Percentiles rank a stretch among this genome's conserved stretches.
Conservation (phyloP, 2,113 vertebrate species). For the Epinephelus moara region DNA sequence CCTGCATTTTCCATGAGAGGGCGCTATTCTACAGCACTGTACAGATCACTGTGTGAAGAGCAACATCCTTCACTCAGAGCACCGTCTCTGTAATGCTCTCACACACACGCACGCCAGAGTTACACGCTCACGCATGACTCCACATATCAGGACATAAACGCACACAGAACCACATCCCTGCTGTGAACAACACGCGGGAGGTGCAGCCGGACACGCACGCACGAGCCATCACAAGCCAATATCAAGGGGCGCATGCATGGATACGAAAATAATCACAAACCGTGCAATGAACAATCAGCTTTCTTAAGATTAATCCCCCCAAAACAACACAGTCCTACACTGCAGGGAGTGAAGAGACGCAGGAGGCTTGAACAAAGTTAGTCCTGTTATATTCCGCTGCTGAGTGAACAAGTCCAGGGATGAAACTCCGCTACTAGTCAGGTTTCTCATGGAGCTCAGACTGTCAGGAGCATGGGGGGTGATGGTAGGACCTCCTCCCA, state of each 20-base stretch:
- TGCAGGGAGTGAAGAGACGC: neutral
- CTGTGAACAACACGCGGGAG: neutral
- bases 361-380: neutral
- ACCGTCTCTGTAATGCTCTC: neutral
- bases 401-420: slow-evolving; percentile 43
- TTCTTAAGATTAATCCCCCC: slow-evolving; percentile 9
- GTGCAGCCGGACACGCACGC: neutral
- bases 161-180: neutral
- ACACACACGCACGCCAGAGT: neutral
- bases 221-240: neutral
- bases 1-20: slow-evolving; percentile 55
- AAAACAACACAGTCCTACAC: neutral
- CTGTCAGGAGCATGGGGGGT: slow-evolving; percentile 78
- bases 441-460: slow-evolving; percentile 60
- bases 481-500: slow-evolving; percentile 77
- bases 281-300: slow-evolving; percentile 50
- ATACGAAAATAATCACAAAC: slow-evolving; percentile 56
- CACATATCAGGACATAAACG: neutral
- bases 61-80: slow-evolving; percentile 25
- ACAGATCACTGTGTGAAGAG: neutral
- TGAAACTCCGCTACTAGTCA: slow-evolving; percentile 47
- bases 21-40: slow-evolving; percentile 62
- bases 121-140: neutral
- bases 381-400: slow-evolving; percentile 47
- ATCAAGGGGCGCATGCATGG: slow-evolving; percentile 38